A percentile compares a stretch with the other conserved stretches of the same genome.
phyloP scores from a whole-genome alignment of 2,888 invertebrate genomes.

The Stenolophus ochropezus region DNA sequence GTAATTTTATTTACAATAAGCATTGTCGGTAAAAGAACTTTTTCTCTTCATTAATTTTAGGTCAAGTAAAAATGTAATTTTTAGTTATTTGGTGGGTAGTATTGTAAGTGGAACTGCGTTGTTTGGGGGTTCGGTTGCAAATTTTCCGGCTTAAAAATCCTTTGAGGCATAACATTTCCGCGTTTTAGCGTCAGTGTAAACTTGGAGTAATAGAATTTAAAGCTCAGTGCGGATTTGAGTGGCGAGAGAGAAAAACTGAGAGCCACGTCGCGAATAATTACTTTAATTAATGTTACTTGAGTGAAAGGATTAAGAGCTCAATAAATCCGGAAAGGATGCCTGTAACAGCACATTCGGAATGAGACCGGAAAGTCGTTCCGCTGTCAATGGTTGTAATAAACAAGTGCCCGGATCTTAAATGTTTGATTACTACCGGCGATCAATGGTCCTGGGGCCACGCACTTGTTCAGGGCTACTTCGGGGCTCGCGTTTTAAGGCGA shows the following conservation, averaged over 20 bases:
- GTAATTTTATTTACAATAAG: no score
- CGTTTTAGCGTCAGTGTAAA: constrained; percentile 28
- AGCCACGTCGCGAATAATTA: constrained; percentile 48
- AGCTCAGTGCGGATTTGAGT: constrained; percentile 1
- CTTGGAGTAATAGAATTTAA: constrained; percentile 43
- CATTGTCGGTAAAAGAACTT: no score
- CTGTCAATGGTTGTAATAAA: constrained; percentile 49
- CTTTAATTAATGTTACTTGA: constrained; percentile 51
- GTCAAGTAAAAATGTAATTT: no score
- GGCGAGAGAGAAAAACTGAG: constrained; percentile 27
- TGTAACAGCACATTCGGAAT: constrained; percentile 49
- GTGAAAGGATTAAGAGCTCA: constrained; percentile 53
- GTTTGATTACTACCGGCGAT: constrained; percentile 42
- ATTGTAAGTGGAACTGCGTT: no score
- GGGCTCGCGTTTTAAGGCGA: neutral
- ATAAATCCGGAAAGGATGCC: constrained; percentile 47
- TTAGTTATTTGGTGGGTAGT: no score
- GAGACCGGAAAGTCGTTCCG: constrained; percentile 35
- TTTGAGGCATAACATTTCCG: neutral
- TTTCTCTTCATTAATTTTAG: no score
- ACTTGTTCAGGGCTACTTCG: neutral
- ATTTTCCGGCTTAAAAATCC: neutral
- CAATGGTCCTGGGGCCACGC: constrained; percentile 11
- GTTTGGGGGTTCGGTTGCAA: no score
- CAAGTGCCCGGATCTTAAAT: constrained; percentile 48